Conservation (phyloP, 2,113 vertebrate species). For the Menura novaehollandiae region DNA sequence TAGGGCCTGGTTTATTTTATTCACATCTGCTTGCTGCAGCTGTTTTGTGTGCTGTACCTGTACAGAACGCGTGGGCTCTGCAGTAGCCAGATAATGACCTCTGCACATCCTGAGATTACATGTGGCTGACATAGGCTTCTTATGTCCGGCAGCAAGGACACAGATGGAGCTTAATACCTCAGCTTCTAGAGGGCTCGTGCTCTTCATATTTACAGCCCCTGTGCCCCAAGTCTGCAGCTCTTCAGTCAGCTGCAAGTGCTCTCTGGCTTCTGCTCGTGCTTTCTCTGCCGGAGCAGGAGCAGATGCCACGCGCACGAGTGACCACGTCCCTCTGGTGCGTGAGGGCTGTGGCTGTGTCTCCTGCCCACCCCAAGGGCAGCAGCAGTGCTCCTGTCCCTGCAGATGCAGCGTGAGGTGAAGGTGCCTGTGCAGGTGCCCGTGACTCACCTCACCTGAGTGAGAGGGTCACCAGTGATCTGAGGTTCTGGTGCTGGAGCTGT, state of each 20-base stretch:
- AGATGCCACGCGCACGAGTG: rapidly evolving
- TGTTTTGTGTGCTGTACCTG: neutral
- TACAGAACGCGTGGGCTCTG: neutral
- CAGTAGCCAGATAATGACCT: neutral
- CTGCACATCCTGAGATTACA: neutral
- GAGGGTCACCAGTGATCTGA: neutral
- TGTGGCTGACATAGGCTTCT: neutral
- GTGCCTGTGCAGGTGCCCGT: rapidly evolving
- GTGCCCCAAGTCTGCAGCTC: neutral
- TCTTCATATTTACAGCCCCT: rapidly evolving
- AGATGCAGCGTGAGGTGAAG: rapidly evolving
- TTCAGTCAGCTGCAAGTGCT: no score
- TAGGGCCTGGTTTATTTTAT: neutral
- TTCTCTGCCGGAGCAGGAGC: rapidly evolving
- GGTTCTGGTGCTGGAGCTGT: neutral
- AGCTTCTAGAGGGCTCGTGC: neutral
- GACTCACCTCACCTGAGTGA: neutral
- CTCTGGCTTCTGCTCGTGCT: neutral
- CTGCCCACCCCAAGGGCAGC: rapidly evolving
- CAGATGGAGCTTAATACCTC: neutral
- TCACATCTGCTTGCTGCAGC: neutral
- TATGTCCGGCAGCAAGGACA: rapidly evolving
- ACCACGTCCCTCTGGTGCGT: rapidly evolving
- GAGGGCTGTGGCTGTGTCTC: neutral
- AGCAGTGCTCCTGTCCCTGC: rapidly evolving